Conservation (phyloP, 1,140 invertebrate genomes). For the Nasonia vitripennis region DNA sequence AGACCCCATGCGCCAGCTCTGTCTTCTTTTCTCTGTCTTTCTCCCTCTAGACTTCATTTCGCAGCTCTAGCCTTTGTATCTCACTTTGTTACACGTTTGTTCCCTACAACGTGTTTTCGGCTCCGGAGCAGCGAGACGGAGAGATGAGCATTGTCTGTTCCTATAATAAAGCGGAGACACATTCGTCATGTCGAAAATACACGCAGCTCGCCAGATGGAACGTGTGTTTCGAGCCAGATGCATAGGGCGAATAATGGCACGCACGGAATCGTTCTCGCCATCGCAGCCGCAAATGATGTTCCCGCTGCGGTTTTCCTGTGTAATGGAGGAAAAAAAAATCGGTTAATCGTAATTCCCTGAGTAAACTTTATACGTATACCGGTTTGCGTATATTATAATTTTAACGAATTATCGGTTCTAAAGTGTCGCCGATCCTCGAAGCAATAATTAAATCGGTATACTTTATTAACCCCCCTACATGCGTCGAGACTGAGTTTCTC, state of each 20-base stretch:
- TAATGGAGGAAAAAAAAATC: neutral
- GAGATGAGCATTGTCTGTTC: slow-evolving; percentile 19
- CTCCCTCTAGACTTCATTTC: neutral
- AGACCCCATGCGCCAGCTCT: neutral
- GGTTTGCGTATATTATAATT: neutral
- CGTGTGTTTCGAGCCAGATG: slow-evolving; percentile 10
- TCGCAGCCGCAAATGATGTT: slow-evolving; percentile 8
- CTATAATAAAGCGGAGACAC: neutral
- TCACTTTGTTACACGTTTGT: slow-evolving; percentile 31
- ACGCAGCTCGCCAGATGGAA: slow-evolving; percentile 33
- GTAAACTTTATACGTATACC: neutral
- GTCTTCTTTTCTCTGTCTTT: neutral
- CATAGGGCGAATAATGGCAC: slow-evolving; percentile 5
- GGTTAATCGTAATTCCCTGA: neutral
- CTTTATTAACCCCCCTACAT: too few species aligned
- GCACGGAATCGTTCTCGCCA: slow-evolving; percentile 37
- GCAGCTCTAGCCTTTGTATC: slow-evolving; percentile 14
- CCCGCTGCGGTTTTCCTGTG: neutral
- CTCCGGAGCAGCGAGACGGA: too few species aligned
- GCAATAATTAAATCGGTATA: too few species aligned
- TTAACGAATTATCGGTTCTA: neutral
- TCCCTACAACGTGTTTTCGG: slow-evolving; percentile 31
- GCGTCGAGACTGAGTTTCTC: neutral
- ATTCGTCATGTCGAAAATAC: slow-evolving; percentile 34
- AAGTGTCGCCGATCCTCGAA: too few species aligned